Conservation (phyloP, 2,888 invertebrate species). For the Hemicrepidius hirtus region DNA sequence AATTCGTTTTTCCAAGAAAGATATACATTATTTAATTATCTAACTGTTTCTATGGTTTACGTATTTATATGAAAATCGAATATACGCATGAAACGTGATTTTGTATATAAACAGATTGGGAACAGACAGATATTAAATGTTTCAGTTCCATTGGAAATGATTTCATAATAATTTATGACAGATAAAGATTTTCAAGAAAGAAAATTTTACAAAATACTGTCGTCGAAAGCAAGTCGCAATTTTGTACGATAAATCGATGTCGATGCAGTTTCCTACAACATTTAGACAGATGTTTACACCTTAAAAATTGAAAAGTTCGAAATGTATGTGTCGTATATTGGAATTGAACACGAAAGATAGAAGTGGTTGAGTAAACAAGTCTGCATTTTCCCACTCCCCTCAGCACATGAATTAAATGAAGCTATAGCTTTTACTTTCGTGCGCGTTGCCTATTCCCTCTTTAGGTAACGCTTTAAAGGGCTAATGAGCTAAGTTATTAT, state of each 20-base stretch:
- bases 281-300: constrained; percentile 11
- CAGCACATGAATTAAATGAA: constrained; percentile 24
- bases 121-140: too few species aligned
- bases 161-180: too few species aligned
- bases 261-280: neutral
- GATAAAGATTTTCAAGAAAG: too few species aligned
- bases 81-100: too few species aligned
- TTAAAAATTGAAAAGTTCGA: constrained; percentile 18
- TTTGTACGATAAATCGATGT: neutral
- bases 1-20: too few species aligned
- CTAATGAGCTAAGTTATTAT: constrained; percentile 58
- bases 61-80: too few species aligned
- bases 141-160: too few species aligned
- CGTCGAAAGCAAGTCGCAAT: too few species aligned
- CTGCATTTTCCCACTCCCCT: neutral
- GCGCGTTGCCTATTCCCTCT: constrained; percentile 26
- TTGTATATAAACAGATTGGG: too few species aligned
- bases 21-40: too few species aligned
- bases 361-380: constrained; percentile 24
- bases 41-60: too few species aligned
- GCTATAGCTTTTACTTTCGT: constrained; percentile 27
- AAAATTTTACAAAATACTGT: too few species aligned
- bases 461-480: constrained; percentile 49
- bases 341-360: constrained; percentile 2
- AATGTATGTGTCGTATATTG: neutral